These are phyloP conservation scores for Megaceryle alcyon DNA, from an alignment of 2,797 vertebrate species.

Conservation along the genomic window DNA sequence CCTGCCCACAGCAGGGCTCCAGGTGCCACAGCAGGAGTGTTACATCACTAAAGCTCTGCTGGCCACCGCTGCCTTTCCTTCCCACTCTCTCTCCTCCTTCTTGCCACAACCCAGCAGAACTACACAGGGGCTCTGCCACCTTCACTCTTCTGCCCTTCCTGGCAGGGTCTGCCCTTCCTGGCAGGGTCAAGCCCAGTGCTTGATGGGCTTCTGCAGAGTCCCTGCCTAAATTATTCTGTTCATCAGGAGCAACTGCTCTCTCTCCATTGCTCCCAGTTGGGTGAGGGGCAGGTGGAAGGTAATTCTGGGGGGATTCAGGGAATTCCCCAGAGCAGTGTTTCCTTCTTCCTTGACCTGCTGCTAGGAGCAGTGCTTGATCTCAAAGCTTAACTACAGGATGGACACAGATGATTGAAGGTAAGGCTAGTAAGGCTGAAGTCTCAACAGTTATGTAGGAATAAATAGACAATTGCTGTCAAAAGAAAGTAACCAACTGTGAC, in stretches of 20 bases:
- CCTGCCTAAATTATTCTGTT: too few species aligned
- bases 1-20: neutral
- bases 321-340: neutral
- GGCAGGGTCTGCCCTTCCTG: neutral
- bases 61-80: neutral
- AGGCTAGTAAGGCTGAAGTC: neutral
- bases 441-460: neutral
- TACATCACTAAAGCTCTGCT: neutral
- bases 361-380: neutral
- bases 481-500: conserved; percentile 3
- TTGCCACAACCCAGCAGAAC: neutral
- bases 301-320: neutral
- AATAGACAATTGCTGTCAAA: neutral
- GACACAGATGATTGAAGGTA: neutral
- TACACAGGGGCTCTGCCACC: neutral
- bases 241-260: too few species aligned
- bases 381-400: neutral
- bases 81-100: neutral
- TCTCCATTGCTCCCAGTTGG: neutral
- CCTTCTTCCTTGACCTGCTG: neutral
- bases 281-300: neutral
- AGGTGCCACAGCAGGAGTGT: neutral
- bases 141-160: neutral
- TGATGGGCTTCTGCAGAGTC: neutral
- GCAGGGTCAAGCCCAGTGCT: neutral